phyloP scores from a whole-genome alignment of 2,888 invertebrate genomes.

The Drosophila melanocephala region DNA sequence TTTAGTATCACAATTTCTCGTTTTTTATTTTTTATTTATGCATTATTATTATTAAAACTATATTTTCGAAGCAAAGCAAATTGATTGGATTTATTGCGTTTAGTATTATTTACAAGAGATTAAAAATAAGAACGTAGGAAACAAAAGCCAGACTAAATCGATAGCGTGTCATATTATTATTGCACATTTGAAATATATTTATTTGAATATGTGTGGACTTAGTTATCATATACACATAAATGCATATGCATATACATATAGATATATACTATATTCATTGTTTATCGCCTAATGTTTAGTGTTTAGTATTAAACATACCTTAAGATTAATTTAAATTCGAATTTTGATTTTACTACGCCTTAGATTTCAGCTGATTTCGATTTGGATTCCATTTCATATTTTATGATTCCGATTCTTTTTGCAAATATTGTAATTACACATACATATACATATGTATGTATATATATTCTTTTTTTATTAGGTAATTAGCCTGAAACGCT shows the following conservation, averaged over 20 bases:
- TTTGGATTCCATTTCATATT: conserved; percentile 19
- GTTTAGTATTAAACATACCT: conserved; percentile 53
- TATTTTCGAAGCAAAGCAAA: conserved; percentile 63
- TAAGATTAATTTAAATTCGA: conserved; percentile 81
- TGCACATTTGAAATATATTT: conserved; percentile 70
- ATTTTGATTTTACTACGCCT: conserved; percentile 83
- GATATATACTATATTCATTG: conserved; percentile 33
- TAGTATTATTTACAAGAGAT: conserved; percentile 57
- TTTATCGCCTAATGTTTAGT: conserved; percentile 32
- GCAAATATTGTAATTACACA: conserved; percentile 21
- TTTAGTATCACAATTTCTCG: conserved; percentile 80
- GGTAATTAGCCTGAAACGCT: conserved; percentile 82
- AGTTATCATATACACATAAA: conserved; percentile 23
- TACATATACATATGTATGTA: not conserved
- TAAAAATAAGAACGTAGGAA: conserved; percentile 68
- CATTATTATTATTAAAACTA: conserved; percentile 16
- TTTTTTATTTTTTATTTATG: conserved; percentile 34
- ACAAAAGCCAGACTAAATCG: conserved; percentile 75
- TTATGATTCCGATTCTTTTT: conserved; percentile 14
- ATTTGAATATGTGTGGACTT: conserved; percentile 43
- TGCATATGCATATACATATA: conserved; percentile 30
- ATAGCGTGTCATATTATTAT: conserved; percentile 74
- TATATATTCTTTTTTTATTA: conserved; percentile 5
- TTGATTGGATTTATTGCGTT: conserved; percentile 44
- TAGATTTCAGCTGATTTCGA: conserved; percentile 50